phyloP scores from a whole-genome alignment of 1,140 invertebrate genomes.

The Prorops nasuta region DNA sequence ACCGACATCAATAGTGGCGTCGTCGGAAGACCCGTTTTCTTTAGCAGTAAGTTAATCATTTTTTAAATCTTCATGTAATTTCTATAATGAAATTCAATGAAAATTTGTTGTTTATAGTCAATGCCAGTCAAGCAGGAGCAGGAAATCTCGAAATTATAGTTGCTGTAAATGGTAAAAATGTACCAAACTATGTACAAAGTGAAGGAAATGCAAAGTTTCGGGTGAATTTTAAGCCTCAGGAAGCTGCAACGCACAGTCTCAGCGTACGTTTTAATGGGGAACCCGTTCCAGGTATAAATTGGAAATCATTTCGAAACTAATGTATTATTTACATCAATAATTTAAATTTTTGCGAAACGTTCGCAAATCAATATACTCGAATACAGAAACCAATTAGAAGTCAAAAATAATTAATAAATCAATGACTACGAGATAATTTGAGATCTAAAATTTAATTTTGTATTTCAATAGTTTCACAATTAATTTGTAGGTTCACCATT shows the following conservation, averaged over 20 bases:
- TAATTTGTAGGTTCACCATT: slow-evolving; percentile 76
- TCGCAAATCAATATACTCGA: background rate
- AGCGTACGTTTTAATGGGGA: slow-evolving; percentile 96
- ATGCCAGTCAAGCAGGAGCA: slow-evolving; percentile 80
- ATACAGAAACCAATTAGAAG: background rate
- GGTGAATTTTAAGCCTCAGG: slow-evolving; percentile 96
- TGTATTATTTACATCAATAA: background rate
- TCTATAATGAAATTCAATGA: no score
- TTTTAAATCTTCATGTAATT: slow-evolving; percentile 1
- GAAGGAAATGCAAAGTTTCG: slow-evolving; percentile 94
- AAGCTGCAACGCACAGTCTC: slow-evolving; percentile 81
- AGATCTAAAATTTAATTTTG: background rate
- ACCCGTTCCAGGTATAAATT: slow-evolving; percentile 73
- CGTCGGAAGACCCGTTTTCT: slow-evolving; percentile 88
- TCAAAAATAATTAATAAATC: no score
- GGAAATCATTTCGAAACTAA: no score
- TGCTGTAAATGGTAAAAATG: slow-evolving; percentile 94
- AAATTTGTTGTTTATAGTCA: slow-evolving; percentile 68
- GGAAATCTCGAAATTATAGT: slow-evolving; percentile 98
- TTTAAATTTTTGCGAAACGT: background rate
- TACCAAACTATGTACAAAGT: slow-evolving; percentile 97
- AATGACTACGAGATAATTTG: no score
- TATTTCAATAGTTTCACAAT: slow-evolving; percentile 1
- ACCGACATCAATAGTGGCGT: slow-evolving; percentile 86
- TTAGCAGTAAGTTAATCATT: slow-evolving; percentile 78